These are phyloP conservation scores for Lethocerus indicus DNA, from an alignment of 1,140 invertebrate genomes.

Conservation along the genomic window DNA sequence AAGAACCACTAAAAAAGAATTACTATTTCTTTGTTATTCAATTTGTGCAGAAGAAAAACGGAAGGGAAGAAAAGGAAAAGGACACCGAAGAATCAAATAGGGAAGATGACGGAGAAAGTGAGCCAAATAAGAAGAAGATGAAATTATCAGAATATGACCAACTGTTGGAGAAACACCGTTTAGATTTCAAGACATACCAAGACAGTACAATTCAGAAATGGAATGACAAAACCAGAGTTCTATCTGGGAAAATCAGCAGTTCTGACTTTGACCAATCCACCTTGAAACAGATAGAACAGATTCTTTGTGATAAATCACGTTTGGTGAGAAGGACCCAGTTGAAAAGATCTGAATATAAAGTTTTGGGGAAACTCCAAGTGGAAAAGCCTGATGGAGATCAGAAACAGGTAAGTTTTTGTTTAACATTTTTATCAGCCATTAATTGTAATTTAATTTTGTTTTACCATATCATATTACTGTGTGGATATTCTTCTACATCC, in stretches of 20 bases:
- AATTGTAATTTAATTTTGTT: too few species aligned
- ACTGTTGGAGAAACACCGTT: too few species aligned
- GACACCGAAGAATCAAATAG: too few species aligned
- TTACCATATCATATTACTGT: too few species aligned
- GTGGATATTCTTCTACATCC: too few species aligned
- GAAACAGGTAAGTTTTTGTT: not conserved
- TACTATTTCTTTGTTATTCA: not conserved
- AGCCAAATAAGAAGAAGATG: constrained; percentile 38
- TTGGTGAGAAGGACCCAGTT: constrained; percentile 65
- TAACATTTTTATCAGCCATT: not conserved
- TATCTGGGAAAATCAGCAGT: constrained; percentile 35
- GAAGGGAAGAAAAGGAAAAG: not conserved
- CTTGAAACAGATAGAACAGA: constrained; percentile 73
- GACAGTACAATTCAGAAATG: constrained; percentile 72
- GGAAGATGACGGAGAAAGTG: constrained; percentile 22
- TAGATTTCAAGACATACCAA: constrained; percentile 49
- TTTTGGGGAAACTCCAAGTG: constrained; percentile 40
- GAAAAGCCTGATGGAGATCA: not conserved
- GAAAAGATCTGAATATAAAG: constrained; percentile 54
- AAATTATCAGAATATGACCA: too few species aligned
- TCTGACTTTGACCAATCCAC: constrained; percentile 56
- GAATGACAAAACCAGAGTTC: constrained; percentile 73
- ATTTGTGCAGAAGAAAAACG: not conserved
- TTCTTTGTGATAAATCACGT: constrained; percentile 56
- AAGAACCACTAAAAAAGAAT: too few species aligned